Base-by-base conservation (phyloP, 2,888 invertebrate species). In the Lamellibrachia satsuma region DNA sequence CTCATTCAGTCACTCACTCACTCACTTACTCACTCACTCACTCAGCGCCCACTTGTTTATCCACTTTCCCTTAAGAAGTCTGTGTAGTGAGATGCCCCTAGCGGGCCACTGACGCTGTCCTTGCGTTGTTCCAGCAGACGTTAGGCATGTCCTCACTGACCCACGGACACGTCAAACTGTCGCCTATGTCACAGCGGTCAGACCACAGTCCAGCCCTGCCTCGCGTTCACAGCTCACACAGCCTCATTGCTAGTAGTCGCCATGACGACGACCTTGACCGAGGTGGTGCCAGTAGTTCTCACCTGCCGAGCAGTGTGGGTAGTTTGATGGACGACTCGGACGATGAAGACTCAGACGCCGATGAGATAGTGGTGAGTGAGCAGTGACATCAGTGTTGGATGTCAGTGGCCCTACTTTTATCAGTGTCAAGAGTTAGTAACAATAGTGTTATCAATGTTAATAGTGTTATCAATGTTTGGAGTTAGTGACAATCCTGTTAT, bases 331-430 rank as follows among this genome's bases (percentile, higher is more conserved):
- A 92, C 15, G 90, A 39, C 39, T 75, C 90, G 39, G 92, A 92
- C 9, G 60, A 92, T 8, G 92, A 92, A 39, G 60, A 51, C 60
- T 91, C 91, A 7, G 92, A 92, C 90, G 92, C 8, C 55, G 55
- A 92, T 15, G 92, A 92, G 60, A 90, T 92, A n/a, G n/a, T 90
- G 92, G 92, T 92, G 90, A 90, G 92, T 52, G 22, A n/a, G 15
- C 8, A 8, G 15, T 57, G 57, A 75, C 75, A 75, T 6, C 0
- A 0, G 6, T 22, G 15, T 75, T 75, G 75, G 39, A 4, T n/a
- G n/a, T 75, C 75, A 22, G 75, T 75, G 75, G 15, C 75, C 11
- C 60, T 60, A 60, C 60, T 15, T 22, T 9, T 8, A 22, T 60
- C 60, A 9, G 60, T 60, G 60, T 60, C 4, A 15, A 15, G 60